These are phyloP conservation scores for Paracyclopina nana DNA, from an alignment of 1,140 invertebrate species.

Conservation along the genomic window DNA sequence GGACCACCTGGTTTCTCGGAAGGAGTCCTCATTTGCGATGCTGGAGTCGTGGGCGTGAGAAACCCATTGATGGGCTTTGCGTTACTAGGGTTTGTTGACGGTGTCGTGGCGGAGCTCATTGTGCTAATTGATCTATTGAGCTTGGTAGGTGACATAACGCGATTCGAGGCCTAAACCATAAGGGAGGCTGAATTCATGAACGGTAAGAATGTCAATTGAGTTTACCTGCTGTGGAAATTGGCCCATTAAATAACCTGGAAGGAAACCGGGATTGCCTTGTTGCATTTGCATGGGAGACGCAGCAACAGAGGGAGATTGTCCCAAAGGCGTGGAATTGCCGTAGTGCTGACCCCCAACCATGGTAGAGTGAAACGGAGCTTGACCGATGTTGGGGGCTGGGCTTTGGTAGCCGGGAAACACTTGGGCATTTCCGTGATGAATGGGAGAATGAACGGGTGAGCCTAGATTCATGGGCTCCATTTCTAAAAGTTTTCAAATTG, in stretches of 20 bases:
- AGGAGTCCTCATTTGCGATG: background rate
- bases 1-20: constrained; percentile 1
- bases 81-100: constrained; percentile 1
- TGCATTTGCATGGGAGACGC: too few species aligned
- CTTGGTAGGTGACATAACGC: constrained; percentile 7
- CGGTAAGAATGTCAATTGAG: too few species aligned
- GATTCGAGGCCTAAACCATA: background rate
- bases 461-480: constrained; percentile 16
- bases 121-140: constrained; percentile 1
- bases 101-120: background rate
- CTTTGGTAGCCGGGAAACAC: too few species aligned
- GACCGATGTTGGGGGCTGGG: too few species aligned
- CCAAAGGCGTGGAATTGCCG: too few species aligned
- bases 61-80: background rate
- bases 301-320: too few species aligned
- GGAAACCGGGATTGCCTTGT: background rate
- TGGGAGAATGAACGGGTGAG: constrained; percentile 10
- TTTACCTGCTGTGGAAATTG: constrained; percentile 9
- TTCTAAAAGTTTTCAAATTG: too few species aligned
- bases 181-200: background rate
- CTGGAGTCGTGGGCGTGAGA: background rate
- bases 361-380: too few species aligned
- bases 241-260: constrained; percentile 16
- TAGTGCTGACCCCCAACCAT: too few species aligned
- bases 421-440: background rate